Base-by-base conservation (phyloP, 2,888 invertebrate species). In the Coelinius sp. region DNA sequence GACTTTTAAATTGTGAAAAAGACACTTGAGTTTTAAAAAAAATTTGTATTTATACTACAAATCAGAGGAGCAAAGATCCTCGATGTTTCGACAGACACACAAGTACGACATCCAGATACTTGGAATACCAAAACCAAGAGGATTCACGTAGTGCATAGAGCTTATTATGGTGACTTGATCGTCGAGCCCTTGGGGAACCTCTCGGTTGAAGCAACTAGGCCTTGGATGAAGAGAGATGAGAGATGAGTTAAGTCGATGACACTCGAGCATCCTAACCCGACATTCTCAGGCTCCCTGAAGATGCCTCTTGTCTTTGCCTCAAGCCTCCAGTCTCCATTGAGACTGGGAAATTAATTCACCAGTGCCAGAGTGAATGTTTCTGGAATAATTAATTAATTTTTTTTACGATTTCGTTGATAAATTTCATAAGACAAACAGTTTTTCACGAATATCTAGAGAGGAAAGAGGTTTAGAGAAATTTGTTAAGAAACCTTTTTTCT, bases 221-320 rank as follows among this genome's bases (percentile, higher is more conserved):
- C 80, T 75, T 79, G 79, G 35, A 35, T 31, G 35, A 17, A 59
- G 31, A 31, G 59, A 59, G 59, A 59, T 7, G 35, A 31, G 14
- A 76, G 76, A 79, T 81, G 76, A 83, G 82, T 81, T 82, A 83
- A 83, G 81, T 84, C 78, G 83, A 84, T 83, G 82, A 78, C 78
- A 82, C 85, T 85, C 79, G 78, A 83, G 79, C 81, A 83, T 81
- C 82, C 80, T 76, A 73, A 76, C 80, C 59, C 59, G 76, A 79
- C 80, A 78, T 80, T 76, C 78, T 78, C 74, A 76, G 66, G 59
- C 69, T n/a, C 46, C 72, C 49, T 38, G 62, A 77, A 78, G 79
- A 75, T 10, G 56, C 62, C 70, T 71, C 73, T 69, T 25, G 53
- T 66, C 53, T 70, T 68, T 64, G 53, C 56, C 6, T 59, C 59